Conservation (phyloP, 1,140 invertebrate genomes). For the Lepidotrigona ventralis region DNA sequence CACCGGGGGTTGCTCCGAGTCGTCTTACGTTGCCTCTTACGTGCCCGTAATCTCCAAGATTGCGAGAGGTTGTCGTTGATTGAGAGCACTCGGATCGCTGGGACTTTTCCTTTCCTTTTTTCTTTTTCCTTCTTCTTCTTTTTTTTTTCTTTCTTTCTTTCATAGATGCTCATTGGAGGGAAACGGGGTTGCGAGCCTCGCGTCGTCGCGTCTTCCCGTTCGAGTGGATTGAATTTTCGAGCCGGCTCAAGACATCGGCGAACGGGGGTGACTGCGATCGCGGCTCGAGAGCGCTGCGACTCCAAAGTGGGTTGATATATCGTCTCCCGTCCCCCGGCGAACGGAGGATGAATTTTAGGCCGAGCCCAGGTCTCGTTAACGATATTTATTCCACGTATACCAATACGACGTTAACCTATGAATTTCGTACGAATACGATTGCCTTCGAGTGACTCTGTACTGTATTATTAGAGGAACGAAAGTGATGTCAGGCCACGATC, state of each 20-base stretch:
- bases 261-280: neutral
- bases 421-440: neutral
- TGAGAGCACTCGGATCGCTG: conserved; percentile 5
- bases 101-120: neutral
- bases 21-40: conserved; percentile 14
- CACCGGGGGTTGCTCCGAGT: neutral
- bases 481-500: neutral
- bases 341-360: neutral
- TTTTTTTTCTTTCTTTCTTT: neutral
- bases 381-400: neutral
- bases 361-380: neutral
- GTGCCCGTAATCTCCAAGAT: conserved; percentile 22
- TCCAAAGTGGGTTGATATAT: neutral
- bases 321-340: neutral
- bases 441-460: neutral
- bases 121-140: no score
- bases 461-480: neutral
- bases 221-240: conserved; percentile 11
- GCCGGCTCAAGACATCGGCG: neutral
- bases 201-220: neutral
- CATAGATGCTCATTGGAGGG: neutral
- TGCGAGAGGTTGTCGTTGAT: conserved; percentile 25
- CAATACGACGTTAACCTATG: neutral
- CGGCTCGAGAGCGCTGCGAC: neutral
- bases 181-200: conserved; percentile 24